Conservation (phyloP, 2,888 invertebrate genomes). For the Choreutis nemorana region DNA sequence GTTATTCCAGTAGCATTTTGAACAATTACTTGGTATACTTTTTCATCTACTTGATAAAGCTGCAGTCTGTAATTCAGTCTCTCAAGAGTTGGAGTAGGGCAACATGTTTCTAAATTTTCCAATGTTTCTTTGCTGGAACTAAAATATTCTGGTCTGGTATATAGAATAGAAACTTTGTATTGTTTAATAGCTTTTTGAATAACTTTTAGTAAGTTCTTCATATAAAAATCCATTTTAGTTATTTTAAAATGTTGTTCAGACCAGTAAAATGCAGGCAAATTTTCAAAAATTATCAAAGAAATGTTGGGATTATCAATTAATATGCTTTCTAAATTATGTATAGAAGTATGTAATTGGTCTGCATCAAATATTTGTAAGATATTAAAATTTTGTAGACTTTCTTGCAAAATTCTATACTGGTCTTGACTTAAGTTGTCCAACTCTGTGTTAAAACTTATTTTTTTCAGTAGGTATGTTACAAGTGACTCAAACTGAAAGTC, state of each 20-base stretch:
- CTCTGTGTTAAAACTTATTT: constrained; percentile 11
- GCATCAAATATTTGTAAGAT: constrained; percentile 43
- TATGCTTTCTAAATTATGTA: constrained; percentile 46
- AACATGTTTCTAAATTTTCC: constrained; percentile 23
- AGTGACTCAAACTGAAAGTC: constrained; percentile 31
- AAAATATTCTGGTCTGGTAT: constrained; percentile 61
- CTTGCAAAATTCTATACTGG: too few species aligned
- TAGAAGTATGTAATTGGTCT: constrained; percentile 41
- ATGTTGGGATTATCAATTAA: constrained; percentile 36
- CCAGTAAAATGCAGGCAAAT: constrained; percentile 61
- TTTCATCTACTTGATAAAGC: constrained; percentile 16
- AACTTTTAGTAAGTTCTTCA: constrained; percentile 39
- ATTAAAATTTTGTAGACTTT: constrained; percentile 26
- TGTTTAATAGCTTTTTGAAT: constrained; percentile 53
- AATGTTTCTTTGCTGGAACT: constrained; percentile 36
- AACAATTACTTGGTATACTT: constrained; percentile 18
- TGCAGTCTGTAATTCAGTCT: constrained; percentile 43
- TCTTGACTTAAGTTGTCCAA: too few species aligned
- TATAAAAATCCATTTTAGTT: constrained; percentile 55
- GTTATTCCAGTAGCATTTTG: constrained; percentile 15
- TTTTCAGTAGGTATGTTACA: constrained; percentile 19
- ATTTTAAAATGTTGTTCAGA: constrained; percentile 51
- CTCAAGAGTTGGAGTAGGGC: constrained; percentile 22
- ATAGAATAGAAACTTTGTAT: constrained; percentile 56
- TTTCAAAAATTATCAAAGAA: constrained; percentile 46